A percentile compares a stretch with the other conserved stretches of the same genome.
Evolutionary conservation across 2,888 invertebrate genomes (phyloP).

Genomic region (Tenthredo mesomela): DNA sequence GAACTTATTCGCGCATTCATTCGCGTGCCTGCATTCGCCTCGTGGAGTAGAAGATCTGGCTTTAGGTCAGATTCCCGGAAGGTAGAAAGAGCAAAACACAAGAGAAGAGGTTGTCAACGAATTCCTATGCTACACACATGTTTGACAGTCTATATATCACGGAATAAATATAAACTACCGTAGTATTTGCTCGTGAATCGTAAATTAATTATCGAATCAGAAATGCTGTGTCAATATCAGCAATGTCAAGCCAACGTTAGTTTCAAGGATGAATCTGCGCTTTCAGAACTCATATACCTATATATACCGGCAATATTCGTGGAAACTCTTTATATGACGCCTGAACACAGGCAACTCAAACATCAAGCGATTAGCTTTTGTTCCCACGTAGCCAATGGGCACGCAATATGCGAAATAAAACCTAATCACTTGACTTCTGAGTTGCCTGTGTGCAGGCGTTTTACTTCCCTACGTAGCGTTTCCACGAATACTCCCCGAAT

Average conservation of each 20-base stretch:
- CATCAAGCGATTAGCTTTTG: too few relatives aligned
- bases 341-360: too few relatives aligned
- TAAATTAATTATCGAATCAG: not conserved
- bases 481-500: too few relatives aligned
- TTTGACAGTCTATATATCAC: constrained; percentile 1
- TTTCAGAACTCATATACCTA: not conserved
- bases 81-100: not conserved
- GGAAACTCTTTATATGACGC: too few relatives aligned
- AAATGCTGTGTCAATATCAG: not conserved
- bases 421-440: too few relatives aligned
- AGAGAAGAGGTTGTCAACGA: constrained; percentile 34
- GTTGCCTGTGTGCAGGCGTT: too few relatives aligned
- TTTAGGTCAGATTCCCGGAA: constrained; percentile 64
- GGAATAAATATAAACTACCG: not conserved
- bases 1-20: constrained; percentile 67
- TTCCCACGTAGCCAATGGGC: too few relatives aligned
- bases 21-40: constrained; percentile 59
- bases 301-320: too few relatives aligned
- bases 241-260: not conserved
- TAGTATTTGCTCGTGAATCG: not conserved
- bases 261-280: not conserved
- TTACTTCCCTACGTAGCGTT: too few relatives aligned
- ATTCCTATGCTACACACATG: not conserved
- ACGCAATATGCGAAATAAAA: too few relatives aligned
- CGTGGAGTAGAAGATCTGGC: constrained; percentile 66